Evolutionary conservation across 2,888 invertebrate species (phyloP).

Genomic region (Acheta domesticus): DNA sequence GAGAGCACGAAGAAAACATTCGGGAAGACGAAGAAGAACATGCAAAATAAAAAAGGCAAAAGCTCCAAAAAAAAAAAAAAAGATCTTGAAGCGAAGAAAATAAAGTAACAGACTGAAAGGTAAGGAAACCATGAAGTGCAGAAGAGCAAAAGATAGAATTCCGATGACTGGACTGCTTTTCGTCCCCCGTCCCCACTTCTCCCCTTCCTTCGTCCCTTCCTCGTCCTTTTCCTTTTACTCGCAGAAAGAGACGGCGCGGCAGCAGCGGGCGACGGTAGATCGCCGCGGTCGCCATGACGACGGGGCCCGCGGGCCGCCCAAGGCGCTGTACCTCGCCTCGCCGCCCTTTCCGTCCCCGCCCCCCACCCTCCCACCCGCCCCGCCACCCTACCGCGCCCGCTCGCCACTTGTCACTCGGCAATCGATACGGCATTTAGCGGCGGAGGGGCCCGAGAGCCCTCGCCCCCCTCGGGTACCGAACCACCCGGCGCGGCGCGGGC

Average conservation of each 20-base stretch:
- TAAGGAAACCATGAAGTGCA: too few relatives aligned
- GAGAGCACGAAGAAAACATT: too few relatives aligned
- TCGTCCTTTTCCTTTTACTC: neutral
- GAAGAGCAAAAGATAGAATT: too few relatives aligned
- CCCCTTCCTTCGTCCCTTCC: neutral
- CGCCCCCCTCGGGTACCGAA: too few relatives aligned
- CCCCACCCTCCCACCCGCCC: too few relatives aligned
- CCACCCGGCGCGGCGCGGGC: neutral
- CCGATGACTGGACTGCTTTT: too few relatives aligned
- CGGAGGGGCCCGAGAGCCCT: neutral
- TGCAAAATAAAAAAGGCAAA: too few relatives aligned
- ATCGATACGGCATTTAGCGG: constrained; percentile 18
- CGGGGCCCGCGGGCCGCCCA: neutral
- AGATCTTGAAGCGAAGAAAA: too few relatives aligned
- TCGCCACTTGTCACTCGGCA: constrained; percentile 18
- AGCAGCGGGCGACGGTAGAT: neutral
- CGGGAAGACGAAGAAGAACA: too few relatives aligned
- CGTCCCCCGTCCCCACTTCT: neutral
- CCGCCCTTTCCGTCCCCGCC: neutral
- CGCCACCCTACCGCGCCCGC: too few relatives aligned
- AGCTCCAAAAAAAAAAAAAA: too few relatives aligned
- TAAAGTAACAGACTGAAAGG: too few relatives aligned
- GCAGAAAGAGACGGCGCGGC: neutral
- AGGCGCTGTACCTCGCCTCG: neutral
- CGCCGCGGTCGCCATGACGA: neutral